Conservation (phyloP, 1,140 invertebrate species). For the Babylonia areolata region DNA sequence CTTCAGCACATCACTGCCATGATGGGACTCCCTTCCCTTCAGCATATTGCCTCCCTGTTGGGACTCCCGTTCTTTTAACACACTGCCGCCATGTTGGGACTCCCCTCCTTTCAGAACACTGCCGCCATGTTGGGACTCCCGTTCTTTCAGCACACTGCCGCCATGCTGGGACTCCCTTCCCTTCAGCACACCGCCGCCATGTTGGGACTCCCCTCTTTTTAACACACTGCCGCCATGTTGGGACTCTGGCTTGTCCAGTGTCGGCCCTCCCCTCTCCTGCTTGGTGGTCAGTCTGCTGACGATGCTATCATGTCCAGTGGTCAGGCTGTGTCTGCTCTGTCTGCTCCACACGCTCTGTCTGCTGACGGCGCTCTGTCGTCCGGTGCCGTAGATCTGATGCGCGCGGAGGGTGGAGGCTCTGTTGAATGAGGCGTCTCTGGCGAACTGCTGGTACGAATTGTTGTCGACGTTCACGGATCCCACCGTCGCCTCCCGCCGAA, state of each 20-base stretch:
- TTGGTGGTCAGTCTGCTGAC: background rate
- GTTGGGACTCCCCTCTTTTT: background rate
- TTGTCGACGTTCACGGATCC: background rate
- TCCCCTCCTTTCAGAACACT: no score
- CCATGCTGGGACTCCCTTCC: no score
- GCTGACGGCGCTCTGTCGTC: background rate
- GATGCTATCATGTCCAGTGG: background rate
- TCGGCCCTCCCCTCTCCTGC: background rate
- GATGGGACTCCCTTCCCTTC: background rate
- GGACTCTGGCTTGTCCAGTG: background rate
- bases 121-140: no score
- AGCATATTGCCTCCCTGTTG: background rate
- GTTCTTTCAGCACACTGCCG: no score
- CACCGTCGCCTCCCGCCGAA: background rate
- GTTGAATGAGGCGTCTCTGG: conserved; percentile 16
- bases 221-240: background rate
- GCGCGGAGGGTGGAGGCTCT: background rate
- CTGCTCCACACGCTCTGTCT: background rate
- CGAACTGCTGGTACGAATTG: conserved; percentile 3
- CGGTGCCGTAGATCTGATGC: background rate
- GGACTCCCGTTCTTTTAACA: no score
- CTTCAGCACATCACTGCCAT: no score
- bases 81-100: no score
- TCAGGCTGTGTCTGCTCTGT: background rate
- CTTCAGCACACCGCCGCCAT: no score